Evolutionary conservation across 2,113 vertebrate species (phyloP).

Genomic region (Scomber scombrus): DNA sequence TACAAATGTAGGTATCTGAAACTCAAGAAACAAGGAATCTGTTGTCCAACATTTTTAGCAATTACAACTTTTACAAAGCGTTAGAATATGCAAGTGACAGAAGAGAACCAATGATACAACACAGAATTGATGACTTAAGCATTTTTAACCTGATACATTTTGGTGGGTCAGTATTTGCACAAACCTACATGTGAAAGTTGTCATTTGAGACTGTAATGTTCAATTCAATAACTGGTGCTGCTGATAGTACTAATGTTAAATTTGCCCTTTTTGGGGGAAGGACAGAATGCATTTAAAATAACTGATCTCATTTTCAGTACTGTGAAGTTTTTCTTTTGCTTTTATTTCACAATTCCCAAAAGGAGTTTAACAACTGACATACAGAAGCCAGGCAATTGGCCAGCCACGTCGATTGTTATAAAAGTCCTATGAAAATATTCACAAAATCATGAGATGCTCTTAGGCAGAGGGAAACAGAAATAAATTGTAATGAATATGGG

Average conservation of each 20-base stretch:
- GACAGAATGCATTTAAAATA: slow-evolving; percentile 20
- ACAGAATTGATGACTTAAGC: slow-evolving; percentile 8
- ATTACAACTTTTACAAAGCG: slow-evolving; percentile 3
- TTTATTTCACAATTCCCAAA: slow-evolving; percentile 13
- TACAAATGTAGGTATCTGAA: slow-evolving; percentile 29
- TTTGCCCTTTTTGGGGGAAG: background rate
- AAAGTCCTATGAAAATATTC: background rate
- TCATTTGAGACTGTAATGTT: slow-evolving; percentile 22
- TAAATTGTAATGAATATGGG: slow-evolving; percentile 8
- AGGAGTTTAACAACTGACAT: slow-evolving; percentile 9
- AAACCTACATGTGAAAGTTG: slow-evolving; percentile 44
- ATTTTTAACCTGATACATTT: slow-evolving; percentile 10
- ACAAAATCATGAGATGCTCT: slow-evolving; percentile 2
- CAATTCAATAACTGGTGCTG: slow-evolving; percentile 46
- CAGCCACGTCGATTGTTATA: background rate
- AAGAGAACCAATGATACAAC: slow-evolving; percentile 3
- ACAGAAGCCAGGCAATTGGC: slow-evolving; percentile 11
- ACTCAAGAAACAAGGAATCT: slow-evolving; percentile 16
- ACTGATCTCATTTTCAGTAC: slow-evolving; percentile 42
- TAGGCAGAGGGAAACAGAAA: background rate
- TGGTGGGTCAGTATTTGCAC: slow-evolving; percentile 28
- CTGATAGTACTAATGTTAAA: slow-evolving; percentile 38
- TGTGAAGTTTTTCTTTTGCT: slow-evolving; percentile 19
- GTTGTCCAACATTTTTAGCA: slow-evolving; percentile 1
- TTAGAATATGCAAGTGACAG: slow-evolving; percentile 9